Evolutionary conservation across 2,888 invertebrate genomes (phyloP), one percentile per base, ranked within the genome.

Genomic region (Callinectes sapidus): DNA sequence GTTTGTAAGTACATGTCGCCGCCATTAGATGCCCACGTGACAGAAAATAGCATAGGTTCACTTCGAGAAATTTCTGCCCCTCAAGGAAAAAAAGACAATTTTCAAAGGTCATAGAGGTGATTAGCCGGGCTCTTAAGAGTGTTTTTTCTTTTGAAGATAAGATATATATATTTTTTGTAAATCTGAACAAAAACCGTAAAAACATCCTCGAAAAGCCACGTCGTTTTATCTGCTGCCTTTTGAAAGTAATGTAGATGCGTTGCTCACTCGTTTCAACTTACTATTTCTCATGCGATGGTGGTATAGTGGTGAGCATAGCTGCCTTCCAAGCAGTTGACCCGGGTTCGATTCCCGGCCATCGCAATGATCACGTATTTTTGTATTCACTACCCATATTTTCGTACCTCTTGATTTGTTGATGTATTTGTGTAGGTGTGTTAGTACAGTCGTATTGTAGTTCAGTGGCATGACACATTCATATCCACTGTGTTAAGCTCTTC

Each of bases 321-420:
- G 94, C 94, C 94, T 94, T 94, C 94, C 94, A 94, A 94, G 94
- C 94, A 94, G 94, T 94, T 94, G 94, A 94, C 93, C 94, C 94
- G 94, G 94, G 94, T 94, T 94, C 94, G 94, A 94, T 94, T 94
- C 94, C 94, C 94, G 94, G 94, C 94, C 94, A 94, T 93, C 94
- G 94, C 94, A 94, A 16, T 10, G 6, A 28, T 71, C 5, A 71
- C 0, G 13, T n/a, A 28, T 28, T 71, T 28, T 71, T 28, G 13
- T 71, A 3, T 71, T 71, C 28, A 23, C 23, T 71, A n/a, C 0
- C 8, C 5, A n/a, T 71, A 71, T 71, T 0, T 71, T 71, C n/a
- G 1, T 71, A 71, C 23, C 13, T 71, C n/a, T 8, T 71, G 23
- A 71, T 71, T 28, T 28, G 6, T 8, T 71, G 28, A 10, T 71